Evolutionary conservation across 2,888 invertebrate genomes (phyloP).

Genomic region (Archips crataeganus): DNA sequence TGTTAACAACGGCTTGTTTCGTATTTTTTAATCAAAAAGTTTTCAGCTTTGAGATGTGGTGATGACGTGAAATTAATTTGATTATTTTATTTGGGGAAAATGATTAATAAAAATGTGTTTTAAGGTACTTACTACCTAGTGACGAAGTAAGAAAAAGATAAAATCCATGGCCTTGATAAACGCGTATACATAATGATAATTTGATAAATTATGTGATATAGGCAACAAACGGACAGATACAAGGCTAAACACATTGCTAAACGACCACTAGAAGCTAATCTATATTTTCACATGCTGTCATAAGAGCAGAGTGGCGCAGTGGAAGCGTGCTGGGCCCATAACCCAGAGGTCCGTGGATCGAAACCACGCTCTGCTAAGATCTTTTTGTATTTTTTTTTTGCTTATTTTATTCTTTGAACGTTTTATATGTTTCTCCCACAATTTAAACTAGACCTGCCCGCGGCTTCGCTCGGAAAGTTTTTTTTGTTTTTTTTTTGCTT

Average conservation of each 20-base stretch:
- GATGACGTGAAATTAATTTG: slow-evolving; percentile 6
- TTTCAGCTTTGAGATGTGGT: neutral
- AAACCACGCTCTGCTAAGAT: slow-evolving; percentile 93
- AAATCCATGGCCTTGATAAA: too few species aligned
- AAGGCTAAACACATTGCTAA: neutral
- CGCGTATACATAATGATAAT: too few species aligned
- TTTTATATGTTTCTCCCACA: neutral
- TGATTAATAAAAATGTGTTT: neutral
- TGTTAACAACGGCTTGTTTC: slow-evolving; percentile 34
- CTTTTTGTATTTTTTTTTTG: slow-evolving; percentile 55
- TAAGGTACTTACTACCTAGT: neutral
- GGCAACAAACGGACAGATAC: too few species aligned
- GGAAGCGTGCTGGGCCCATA: slow-evolving; percentile 94
- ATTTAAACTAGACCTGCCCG: neutral
- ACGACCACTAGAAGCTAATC: neutral
- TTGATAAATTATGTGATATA: too few species aligned
- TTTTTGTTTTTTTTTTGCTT: neutral
- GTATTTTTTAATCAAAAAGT: slow-evolving; percentile 1
- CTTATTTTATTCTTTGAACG: slow-evolving; percentile 13
- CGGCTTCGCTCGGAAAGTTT: neutral
- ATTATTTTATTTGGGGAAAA: neutral
- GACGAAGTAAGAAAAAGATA: too few species aligned
- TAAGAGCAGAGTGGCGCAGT: slow-evolving; percentile 92
- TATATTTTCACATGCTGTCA: slow-evolving; percentile 45
- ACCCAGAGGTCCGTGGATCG: slow-evolving; percentile 97